phyloP scores from a whole-genome alignment of 1,140 invertebrate genomes.

The Bombus haemorrhoidalis region DNA sequence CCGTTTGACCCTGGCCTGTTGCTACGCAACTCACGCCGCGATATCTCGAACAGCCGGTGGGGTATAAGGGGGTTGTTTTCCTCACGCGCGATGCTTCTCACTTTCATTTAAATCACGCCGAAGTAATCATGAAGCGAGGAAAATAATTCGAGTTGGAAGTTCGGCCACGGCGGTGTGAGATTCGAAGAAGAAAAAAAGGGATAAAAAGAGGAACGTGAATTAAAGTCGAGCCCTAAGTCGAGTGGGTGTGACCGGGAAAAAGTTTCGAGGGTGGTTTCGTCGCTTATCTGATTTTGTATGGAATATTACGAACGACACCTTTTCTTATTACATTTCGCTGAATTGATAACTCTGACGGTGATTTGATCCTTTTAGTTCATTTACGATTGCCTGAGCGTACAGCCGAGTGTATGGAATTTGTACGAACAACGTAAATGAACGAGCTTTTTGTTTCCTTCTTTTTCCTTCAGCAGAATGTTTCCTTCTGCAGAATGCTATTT shows the following conservation, averaged over 20 bases:
- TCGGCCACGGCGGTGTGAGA: background rate
- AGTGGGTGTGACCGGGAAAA: background rate
- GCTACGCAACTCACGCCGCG: conserved; percentile 55
- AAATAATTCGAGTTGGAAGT: conserved; percentile 36
- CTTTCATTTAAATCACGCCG: conserved; percentile 36
- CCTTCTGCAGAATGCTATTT: no score
- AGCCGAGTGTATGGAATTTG: background rate
- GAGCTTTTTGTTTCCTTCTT: background rate
- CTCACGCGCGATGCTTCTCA: conserved; percentile 28
- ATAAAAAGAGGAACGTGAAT: conserved; percentile 14
- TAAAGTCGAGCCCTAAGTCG: conserved; percentile 14
- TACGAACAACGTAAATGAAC: background rate
- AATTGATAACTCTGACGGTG: conserved; percentile 1
- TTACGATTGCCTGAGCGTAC: background rate
- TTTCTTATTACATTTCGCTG: background rate
- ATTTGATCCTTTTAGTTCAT: background rate
- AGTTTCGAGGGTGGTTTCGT: background rate
- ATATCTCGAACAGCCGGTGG: background rate
- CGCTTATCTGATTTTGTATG: background rate
- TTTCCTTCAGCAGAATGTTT: no score
- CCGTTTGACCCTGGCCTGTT: conserved; percentile 59
- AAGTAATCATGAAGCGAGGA: conserved; percentile 34
- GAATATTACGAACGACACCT: background rate
- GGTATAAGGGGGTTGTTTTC: conserved; percentile 8
- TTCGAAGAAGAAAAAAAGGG: background rate